A percentile compares a stretch with the other conserved stretches of the same genome.
These are phyloP conservation scores for Erythrolamprus reginae DNA, from an alignment of 2,113 vertebrate genomes.

Conservation along the genomic window DNA sequence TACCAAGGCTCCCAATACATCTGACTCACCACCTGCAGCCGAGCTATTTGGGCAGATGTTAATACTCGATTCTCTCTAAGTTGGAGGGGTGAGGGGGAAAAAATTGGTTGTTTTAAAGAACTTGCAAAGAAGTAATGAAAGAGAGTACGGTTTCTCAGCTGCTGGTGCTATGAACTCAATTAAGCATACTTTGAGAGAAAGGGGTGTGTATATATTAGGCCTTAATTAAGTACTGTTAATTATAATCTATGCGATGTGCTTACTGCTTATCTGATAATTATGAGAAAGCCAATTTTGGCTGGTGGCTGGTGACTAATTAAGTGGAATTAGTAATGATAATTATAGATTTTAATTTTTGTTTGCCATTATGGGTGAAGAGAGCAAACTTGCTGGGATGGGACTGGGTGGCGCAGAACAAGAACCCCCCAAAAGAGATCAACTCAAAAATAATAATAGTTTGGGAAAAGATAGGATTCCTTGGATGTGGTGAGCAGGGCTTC, in stretches of 20 bases:
- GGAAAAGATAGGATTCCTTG: not conserved
- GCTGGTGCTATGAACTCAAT: slow-evolving; percentile 65
- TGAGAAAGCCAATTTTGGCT: slow-evolving; percentile 81
- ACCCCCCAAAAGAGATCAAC: not conserved
- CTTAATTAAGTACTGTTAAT: slow-evolving; percentile 86
- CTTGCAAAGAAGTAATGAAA: slow-evolving; percentile 18
- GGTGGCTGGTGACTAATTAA: slow-evolving; percentile 83
- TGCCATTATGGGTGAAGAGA: slow-evolving; percentile 67
- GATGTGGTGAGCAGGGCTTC: not conserved
- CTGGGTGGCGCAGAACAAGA: not conserved
- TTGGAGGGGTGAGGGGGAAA: not conserved
- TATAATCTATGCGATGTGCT: slow-evolving; percentile 84
- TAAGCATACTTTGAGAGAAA: slow-evolving; percentile 71
- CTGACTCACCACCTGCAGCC: not conserved
- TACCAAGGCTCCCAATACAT: not conserved
- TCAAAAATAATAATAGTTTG: not conserved
- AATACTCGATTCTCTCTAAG: not conserved
- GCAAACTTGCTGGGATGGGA: slow-evolving; percentile 41
- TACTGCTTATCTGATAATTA: slow-evolving; percentile 84
- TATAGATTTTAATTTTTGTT: slow-evolving; percentile 80
- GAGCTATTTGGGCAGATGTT: not conserved
- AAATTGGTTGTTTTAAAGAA: slow-evolving; percentile 11
- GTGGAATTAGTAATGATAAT: slow-evolving; percentile 84
- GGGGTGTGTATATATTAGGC: slow-evolving; percentile 76
- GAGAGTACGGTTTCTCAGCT: slow-evolving; percentile 46